Percentiles rank a stretch among this genome's conserved stretches.
These are phyloP conservation scores for Ladona fulva DNA, from an alignment of 1,140 invertebrate genomes.

Conservation along the genomic window DNA sequence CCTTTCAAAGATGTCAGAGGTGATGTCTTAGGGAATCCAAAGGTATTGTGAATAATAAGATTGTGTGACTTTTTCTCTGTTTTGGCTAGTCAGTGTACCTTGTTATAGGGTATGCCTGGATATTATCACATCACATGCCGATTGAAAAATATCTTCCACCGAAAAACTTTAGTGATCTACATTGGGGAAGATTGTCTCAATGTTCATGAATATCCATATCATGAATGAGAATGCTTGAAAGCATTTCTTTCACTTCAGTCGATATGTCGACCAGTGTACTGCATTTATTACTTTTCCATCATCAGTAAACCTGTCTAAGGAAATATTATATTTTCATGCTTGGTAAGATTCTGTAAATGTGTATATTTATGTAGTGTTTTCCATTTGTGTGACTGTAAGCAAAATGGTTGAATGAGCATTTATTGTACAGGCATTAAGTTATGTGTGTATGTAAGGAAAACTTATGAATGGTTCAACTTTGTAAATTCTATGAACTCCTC, in stretches of 20 bases:
- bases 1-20: background rate
- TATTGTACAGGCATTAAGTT: background rate
- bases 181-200: background rate
- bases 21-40: background rate
- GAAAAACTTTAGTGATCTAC: background rate
- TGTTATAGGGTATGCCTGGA: background rate
- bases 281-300: conserved; percentile 6
- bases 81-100: background rate
- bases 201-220: background rate
- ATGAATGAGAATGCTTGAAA: background rate
- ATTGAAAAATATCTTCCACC: background rate
- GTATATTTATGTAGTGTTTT: background rate
- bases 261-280: conserved; percentile 3
- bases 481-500: too few species aligned
- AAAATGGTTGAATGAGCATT: background rate
- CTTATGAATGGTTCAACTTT: too few species aligned
- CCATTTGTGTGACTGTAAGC: background rate
- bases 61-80: background rate
- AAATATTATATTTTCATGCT: background rate
- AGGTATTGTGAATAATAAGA: background rate
- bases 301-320: background rate
- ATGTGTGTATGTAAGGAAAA: background rate
- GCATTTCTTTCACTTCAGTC: conserved; percentile 4
- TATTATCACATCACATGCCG: background rate
- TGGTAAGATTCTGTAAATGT: conserved; percentile 6